Conservation (phyloP, 2,797 vertebrate genomes). For the Mus minutoides region DNA sequence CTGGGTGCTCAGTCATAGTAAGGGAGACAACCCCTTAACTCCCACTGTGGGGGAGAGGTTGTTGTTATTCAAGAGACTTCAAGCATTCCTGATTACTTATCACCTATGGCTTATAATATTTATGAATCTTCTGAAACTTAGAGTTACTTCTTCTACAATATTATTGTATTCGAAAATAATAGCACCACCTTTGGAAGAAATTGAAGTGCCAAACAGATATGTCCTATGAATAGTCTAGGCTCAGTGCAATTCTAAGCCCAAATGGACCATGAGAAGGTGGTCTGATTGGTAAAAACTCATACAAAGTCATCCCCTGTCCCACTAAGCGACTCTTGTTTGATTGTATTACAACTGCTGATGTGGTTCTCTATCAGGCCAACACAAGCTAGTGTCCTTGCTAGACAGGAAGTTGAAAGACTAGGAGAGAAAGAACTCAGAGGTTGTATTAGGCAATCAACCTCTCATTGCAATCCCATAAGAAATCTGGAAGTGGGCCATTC, state of each 20-base stretch:
- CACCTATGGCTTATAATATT: conserved; percentile 62
- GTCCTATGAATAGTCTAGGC: conserved; percentile 19
- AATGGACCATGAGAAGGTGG: background rate
- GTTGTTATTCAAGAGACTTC: conserved; percentile 12
- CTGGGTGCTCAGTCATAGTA: conserved; percentile 11
- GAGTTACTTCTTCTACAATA: conserved; percentile 55
- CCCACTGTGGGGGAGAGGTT: background rate
- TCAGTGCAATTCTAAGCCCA: background rate
- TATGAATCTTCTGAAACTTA: conserved; percentile 63
- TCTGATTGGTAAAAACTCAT: background rate
- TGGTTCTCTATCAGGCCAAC: background rate
- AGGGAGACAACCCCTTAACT: background rate
- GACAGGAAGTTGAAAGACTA: background rate
- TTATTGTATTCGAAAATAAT: conserved; percentile 58
- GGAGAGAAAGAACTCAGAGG: background rate
- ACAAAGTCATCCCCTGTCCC: background rate
- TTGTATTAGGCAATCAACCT: background rate
- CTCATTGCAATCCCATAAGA: background rate
- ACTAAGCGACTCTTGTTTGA: background rate
- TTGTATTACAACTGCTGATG: background rate
- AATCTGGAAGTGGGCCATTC: background rate
- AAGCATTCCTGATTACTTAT: conserved; percentile 70
- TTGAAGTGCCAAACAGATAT: conserved; percentile 40
- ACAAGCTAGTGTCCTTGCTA: background rate
- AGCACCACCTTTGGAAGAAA: conserved; percentile 53